phyloP scores from a whole-genome alignment of 2,888 invertebrate species.

The Eupithecia centaureata region DNA sequence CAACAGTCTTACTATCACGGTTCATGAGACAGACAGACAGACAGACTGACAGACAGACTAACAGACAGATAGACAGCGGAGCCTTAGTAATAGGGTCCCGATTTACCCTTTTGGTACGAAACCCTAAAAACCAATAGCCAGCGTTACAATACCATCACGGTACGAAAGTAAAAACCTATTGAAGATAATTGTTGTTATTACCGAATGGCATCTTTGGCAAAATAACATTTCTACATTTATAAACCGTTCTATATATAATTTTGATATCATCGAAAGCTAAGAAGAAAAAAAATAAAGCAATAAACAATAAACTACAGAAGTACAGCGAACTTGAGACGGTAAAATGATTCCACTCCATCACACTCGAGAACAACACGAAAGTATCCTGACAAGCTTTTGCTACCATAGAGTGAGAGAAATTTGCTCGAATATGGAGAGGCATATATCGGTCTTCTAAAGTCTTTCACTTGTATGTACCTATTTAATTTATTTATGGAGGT shows the following conservation, averaged over 20 bases:
- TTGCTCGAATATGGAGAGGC: background rate
- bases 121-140: background rate
- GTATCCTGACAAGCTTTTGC: constrained; percentile 1
- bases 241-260: background rate
- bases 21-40: too few relatives aligned
- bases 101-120: too few relatives aligned
- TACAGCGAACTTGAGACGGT: constrained; percentile 27
- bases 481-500: too few relatives aligned
- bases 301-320: constrained; percentile 11
- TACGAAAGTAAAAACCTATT: background rate
- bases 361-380: constrained; percentile 13
- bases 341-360: constrained; percentile 28
- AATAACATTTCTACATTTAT: background rate
- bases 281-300: constrained; percentile 9
- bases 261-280: background rate
- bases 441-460: too few relatives aligned
- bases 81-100: too few relatives aligned
- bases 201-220: too few relatives aligned
- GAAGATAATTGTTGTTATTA: background rate
- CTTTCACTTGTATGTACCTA: too few relatives aligned
- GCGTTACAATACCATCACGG: background rate
- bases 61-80: too few relatives aligned
- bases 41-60: too few relatives aligned
- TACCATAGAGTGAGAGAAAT: background rate
- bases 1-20: too few relatives aligned